Percentiles rank a stretch among this genome's conserved stretches.
Evolutionary conservation across 2,113 vertebrate genomes (phyloP).

Genomic region (Pyrgilauda ruficollis): DNA sequence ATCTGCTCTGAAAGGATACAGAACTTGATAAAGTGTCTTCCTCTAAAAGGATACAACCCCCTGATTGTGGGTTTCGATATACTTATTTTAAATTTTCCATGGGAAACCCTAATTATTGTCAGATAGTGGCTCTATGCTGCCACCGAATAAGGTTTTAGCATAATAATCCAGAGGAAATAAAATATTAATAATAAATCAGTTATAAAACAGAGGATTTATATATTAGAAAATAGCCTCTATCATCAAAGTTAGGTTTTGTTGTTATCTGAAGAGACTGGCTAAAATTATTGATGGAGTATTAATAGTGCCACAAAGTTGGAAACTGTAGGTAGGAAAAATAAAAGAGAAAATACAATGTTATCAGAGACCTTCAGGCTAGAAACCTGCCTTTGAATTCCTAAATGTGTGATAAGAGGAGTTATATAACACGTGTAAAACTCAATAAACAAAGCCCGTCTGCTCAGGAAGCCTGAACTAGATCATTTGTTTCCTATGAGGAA

Average conservation of each 20-base stretch:
- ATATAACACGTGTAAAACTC: constrained; percentile 44
- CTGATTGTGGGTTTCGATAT: background rate
- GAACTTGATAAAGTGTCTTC: background rate
- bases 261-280: constrained; percentile 25
- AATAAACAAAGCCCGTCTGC: constrained; percentile 59
- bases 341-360: constrained; percentile 45
- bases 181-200: background rate
- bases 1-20: background rate
- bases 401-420: constrained; percentile 61
- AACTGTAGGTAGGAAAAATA: constrained; percentile 49
- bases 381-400: constrained; percentile 38
- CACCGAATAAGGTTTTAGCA: background rate
- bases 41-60: background rate
- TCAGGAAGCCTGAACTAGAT: constrained; percentile 46
- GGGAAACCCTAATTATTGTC: constrained; percentile 15
- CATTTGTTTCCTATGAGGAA: constrained; percentile 36
- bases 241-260: background rate
- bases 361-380: constrained; percentile 42
- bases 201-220: background rate
- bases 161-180: background rate
- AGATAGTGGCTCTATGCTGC: background rate
- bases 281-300: constrained; percentile 57
- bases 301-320: constrained; percentile 48
- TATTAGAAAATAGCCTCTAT: constrained; percentile 42
- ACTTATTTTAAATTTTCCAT: background rate